A percentile compares a stretch with the other conserved stretches of the same genome.
phyloP scores from a whole-genome alignment of 1,140 invertebrate species.

The Diachasma alloeum region DNA sequence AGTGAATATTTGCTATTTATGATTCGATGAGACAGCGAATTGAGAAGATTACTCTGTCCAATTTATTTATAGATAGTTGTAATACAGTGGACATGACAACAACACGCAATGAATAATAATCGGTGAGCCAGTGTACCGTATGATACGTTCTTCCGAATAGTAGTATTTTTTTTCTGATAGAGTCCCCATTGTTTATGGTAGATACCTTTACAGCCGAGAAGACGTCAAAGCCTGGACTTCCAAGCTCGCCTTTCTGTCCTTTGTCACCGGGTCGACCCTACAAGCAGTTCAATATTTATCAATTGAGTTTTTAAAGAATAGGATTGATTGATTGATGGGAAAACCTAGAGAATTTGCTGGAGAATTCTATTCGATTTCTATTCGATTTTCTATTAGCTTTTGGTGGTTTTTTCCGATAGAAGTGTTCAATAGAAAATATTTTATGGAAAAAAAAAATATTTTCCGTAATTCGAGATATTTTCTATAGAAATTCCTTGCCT shows the following conservation, averaged over 20 bases:
- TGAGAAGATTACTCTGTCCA: constrained; percentile 11
- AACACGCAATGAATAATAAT: constrained; percentile 24
- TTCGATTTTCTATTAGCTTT: too few species aligned
- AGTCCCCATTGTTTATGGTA: constrained; percentile 42
- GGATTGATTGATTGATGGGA: too few species aligned
- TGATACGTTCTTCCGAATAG: constrained; percentile 25
- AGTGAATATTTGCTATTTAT: too few species aligned
- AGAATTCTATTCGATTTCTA: too few species aligned
- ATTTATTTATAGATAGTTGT: background rate
- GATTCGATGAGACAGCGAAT: background rate
- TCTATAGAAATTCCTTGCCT: too few species aligned
- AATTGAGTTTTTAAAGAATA: background rate
- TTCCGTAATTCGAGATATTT: too few species aligned
- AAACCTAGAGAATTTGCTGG: too few species aligned
- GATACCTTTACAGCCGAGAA: constrained; percentile 89
- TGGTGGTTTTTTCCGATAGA: too few species aligned
- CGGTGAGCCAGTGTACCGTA: constrained; percentile 16
- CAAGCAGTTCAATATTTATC: constrained; percentile 44
- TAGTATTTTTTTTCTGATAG: constrained; percentile 32
- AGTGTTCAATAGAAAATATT: too few species aligned
- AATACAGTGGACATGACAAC: constrained; percentile 8
- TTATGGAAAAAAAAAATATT: too few species aligned
- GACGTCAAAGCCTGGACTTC: constrained; percentile 87
- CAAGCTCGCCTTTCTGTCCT: constrained; percentile 85
- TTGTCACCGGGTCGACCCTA: constrained; percentile 88